Percentiles rank a stretch among this genome's conserved stretches.
Conservation (phyloP, 2,797 vertebrate genomes). For the Notolabrus celidotus region DNA sequence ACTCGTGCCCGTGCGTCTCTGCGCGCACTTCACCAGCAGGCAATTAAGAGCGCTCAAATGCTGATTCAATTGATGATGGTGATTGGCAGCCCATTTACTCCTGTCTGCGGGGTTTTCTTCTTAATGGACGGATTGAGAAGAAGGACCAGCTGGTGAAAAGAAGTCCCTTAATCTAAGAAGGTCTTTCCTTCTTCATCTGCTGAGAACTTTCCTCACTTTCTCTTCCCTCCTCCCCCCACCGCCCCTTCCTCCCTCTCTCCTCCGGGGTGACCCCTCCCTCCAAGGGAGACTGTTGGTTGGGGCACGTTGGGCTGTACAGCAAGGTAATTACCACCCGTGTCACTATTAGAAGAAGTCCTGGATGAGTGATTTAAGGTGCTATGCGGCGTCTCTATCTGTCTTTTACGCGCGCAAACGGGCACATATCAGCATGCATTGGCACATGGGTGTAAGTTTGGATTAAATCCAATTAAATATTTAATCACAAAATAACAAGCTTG, state of each 20-base stretch:
- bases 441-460: too few species aligned
- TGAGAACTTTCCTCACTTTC: constrained; percentile 67
- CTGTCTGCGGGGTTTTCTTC: neutral
- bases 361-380: constrained; percentile 47
- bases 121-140: constrained; percentile 47
- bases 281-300: constrained; percentile 17
- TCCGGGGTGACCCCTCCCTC: constrained; percentile 41
- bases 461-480: too few species aligned
- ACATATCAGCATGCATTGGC: neutral
- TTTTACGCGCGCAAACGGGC: neutral
- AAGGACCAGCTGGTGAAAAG: constrained; percentile 8
- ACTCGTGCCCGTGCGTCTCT: constrained; percentile 9
- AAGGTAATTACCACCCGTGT: constrained; percentile 43
- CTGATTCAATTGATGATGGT: neutral
- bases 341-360: constrained; percentile 34
- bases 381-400: neutral
- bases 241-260: constrained; percentile 19
- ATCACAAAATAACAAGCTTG: too few species aligned
- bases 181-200: constrained; percentile 51
- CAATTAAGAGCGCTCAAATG: constrained; percentile 38
- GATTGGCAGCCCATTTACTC: neutral
- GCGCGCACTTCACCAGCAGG: constrained; percentile 24
- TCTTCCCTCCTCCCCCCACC: constrained; percentile 42
- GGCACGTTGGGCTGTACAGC: constrained; percentile 25
- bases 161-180: constrained; percentile 11